phyloP scores from a whole-genome alignment of 2,888 invertebrate species.

The Ormyrus rosae region DNA sequence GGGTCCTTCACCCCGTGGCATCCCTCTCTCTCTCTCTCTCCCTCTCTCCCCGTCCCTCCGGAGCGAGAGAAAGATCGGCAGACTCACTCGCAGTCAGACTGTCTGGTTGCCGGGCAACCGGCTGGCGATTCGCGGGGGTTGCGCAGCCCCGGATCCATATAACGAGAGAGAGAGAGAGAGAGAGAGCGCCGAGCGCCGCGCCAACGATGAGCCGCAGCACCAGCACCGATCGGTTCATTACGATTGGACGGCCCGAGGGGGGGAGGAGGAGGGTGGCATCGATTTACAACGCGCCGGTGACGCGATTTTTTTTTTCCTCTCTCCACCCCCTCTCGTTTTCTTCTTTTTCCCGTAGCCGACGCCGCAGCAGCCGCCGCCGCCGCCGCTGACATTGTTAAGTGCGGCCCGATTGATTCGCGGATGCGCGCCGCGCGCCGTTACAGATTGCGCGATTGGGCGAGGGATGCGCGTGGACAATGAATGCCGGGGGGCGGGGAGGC shows the following conservation, averaged over 20 bases:
- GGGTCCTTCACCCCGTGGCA: conserved; percentile 42
- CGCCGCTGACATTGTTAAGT: conserved; percentile 27
- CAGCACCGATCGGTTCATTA: conserved; percentile 51
- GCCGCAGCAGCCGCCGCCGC: background rate
- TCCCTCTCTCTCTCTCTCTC: conserved; percentile 43
- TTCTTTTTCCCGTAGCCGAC: conserved; percentile 7
- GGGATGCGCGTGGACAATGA: too few relatives aligned
- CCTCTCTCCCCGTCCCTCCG: background rate
- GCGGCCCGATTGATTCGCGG: conserved; percentile 30
- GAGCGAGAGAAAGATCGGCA: conserved; percentile 65
- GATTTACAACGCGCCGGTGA: conserved; percentile 18
- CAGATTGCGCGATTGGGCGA: background rate
- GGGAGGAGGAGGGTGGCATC: background rate
- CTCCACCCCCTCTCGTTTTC: background rate
- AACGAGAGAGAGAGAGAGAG: conserved; percentile 23
- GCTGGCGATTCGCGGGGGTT: conserved; percentile 58
- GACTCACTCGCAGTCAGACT: conserved; percentile 66
- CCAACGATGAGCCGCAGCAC: conserved; percentile 17
- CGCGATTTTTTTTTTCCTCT: conserved; percentile 1
- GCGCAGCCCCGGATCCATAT: conserved; percentile 62
- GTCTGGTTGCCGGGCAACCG: conserved; percentile 73
- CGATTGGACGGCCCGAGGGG: conserved; percentile 3
- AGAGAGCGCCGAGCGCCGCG: conserved; percentile 39
- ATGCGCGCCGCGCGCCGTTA: conserved; percentile 1
- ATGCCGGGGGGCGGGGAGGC: too few relatives aligned